These are phyloP conservation scores for Apoda limacodes DNA, from an alignment of 2,888 invertebrate species.

Conservation along the genomic window DNA sequence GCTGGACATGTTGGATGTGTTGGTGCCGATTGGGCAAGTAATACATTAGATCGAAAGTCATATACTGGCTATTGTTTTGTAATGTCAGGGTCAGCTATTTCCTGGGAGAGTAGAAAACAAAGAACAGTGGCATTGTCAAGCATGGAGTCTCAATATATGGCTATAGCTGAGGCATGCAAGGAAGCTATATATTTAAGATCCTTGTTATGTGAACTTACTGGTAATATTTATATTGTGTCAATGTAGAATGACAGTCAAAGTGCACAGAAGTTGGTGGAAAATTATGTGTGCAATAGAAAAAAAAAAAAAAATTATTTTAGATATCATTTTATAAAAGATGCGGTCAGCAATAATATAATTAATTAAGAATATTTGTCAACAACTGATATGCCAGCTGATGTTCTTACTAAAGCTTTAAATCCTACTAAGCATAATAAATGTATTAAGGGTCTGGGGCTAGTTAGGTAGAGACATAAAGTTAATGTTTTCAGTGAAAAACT, in stretches of 20 bases:
- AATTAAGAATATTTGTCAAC: conserved; percentile 1
- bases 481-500: too few species aligned
- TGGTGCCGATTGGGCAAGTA: too few species aligned
- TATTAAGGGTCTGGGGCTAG: conserved; percentile 1
- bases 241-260: conserved; percentile 11
- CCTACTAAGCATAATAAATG: conserved; percentile 4
- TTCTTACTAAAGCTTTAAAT: conserved; percentile 5
- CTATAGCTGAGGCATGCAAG: conserved; percentile 7
- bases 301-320: conserved; percentile 5
- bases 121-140: conserved; percentile 9
- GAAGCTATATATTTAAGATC: conserved; percentile 13
- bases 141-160: conserved; percentile 10
- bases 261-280: conserved; percentile 2
- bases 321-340: conserved; percentile 4
- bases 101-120: conserved; percentile 10
- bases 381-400: conserved; percentile 5
- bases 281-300: conserved; percentile 1
- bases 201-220: conserved; percentile 7
- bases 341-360: conserved; percentile 5
- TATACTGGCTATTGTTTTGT: conserved; percentile 11
- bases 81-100: conserved; percentile 4
- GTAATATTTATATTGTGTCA: conserved; percentile 1
- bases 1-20: too few species aligned
- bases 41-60: conserved; percentile 10
- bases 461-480: too few species aligned